A percentile compares a stretch with the other conserved stretches of the same genome.
phyloP scores from a whole-genome alignment of 2,797 vertebrate genomes.

The Sebastes steindachneri region DNA sequence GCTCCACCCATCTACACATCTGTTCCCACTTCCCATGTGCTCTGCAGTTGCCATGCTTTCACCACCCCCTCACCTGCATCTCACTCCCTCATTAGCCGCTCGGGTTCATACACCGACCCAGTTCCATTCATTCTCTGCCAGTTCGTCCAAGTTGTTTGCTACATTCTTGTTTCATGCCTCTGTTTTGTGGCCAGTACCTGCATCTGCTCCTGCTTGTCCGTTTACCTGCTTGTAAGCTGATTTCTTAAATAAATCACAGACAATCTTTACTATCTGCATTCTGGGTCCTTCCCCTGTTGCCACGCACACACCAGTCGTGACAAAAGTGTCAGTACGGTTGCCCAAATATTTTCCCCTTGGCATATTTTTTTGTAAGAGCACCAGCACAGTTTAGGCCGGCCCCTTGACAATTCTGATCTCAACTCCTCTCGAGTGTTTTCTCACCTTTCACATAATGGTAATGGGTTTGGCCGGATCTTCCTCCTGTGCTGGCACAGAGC shows the following conservation, averaged over 20 bases:
- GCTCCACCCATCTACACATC: neutral
- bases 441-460: constrained; percentile 60
- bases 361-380: constrained; percentile 16
- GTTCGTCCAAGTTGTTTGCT: neutral
- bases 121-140: neutral
- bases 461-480: constrained; percentile 48
- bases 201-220: neutral
- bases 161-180: neutral
- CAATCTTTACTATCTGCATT: neutral
- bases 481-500: constrained; percentile 29
- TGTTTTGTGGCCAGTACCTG: neutral
- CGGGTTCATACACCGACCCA: neutral
- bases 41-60: neutral
- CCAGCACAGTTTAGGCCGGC: constrained; percentile 2
- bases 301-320: neutral
- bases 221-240: neutral
- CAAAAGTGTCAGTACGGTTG: neutral
- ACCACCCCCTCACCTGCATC: neutral
- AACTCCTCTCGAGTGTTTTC: constrained; percentile 45
- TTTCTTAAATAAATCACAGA: neutral
- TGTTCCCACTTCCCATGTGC: neutral
- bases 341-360: neutral
- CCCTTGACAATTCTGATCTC: constrained; percentile 36
- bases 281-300: neutral
- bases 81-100: neutral